Evolutionary conservation across 2,113 vertebrate genomes (phyloP).

Genomic region (Tupaia chinensis): DNA sequence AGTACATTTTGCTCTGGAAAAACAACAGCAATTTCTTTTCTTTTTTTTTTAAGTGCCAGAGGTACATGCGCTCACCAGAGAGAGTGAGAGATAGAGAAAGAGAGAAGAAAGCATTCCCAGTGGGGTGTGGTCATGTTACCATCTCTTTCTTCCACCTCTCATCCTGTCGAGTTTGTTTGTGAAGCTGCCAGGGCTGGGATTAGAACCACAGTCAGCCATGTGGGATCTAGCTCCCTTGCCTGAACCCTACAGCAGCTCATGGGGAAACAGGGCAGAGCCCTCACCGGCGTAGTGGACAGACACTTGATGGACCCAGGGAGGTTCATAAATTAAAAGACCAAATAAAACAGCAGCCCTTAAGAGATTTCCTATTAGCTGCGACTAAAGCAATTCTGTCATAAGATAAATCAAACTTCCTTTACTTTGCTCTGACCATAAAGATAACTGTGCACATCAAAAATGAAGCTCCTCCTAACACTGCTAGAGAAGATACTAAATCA

Average conservation of each 20-base stretch:
- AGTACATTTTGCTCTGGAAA: constrained; percentile 37
- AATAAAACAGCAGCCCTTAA: constrained; percentile 54
- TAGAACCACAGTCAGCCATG: too few relatives aligned
- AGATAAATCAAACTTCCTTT: constrained; percentile 58
- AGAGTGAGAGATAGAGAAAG: too few relatives aligned
- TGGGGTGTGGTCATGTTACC: too few relatives aligned
- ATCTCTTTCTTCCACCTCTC: too few relatives aligned
- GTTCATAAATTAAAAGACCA: constrained; percentile 66
- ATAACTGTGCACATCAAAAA: constrained; percentile 5
- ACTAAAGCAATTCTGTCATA: not conserved
- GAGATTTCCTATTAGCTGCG: not conserved
- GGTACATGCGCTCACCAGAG: too few relatives aligned
- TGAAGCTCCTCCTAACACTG: constrained; percentile 35
- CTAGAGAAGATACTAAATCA: constrained; percentile 1
- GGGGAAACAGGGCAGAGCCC: not conserved
- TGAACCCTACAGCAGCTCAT: not conserved
- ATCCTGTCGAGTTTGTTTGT: too few relatives aligned
- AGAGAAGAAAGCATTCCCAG: too few relatives aligned
- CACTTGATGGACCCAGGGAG: not conserved
- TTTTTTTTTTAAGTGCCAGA: too few relatives aligned
- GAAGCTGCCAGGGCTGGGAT: too few relatives aligned
- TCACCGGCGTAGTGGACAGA: not conserved
- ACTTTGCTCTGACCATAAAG: not conserved
- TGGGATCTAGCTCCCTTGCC: not conserved
- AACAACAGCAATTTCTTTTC: not conserved